Conservation (phyloP, 2,797 vertebrate genomes). For the Harpagifer antarcticus region DNA sequence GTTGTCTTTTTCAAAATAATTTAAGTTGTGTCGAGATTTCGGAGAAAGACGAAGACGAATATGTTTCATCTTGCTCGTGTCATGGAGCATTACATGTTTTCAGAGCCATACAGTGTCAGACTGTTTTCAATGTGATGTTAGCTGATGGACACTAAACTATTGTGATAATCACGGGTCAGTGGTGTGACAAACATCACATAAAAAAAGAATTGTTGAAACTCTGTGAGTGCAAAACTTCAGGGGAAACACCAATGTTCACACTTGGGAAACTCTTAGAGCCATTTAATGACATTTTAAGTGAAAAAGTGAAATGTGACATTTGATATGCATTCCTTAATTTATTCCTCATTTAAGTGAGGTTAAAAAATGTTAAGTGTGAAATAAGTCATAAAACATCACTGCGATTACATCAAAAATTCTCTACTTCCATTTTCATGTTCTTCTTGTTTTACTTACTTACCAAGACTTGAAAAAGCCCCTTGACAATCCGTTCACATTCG, state of each 20-base stretch:
- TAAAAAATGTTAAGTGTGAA: neutral
- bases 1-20: conserved; percentile 53
- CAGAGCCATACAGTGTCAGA: conserved; percentile 34
- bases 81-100: conserved; percentile 25
- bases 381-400: neutral
- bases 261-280: conserved; percentile 21
- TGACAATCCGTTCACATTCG: conserved; percentile 43
- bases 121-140: conserved; percentile 36
- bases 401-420: neutral
- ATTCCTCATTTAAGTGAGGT: conserved; percentile 1
- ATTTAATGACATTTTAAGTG: conserved; percentile 4
- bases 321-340: neutral
- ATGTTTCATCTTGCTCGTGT: conserved; percentile 20
- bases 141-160: conserved; percentile 37
- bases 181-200: conserved; percentile 28
- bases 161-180: conserved; percentile 38
- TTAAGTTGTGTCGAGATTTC: conserved; percentile 27
- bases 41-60: conserved; percentile 16
- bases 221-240: conserved; percentile 14
- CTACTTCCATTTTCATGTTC: neutral
- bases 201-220: conserved; percentile 23
- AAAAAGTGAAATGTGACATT: conserved; percentile 8
- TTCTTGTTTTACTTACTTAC: neutral
- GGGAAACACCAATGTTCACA: conserved; percentile 8
- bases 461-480: conserved; percentile 20